Conservation (phyloP, 2,113 vertebrate species). For the Verasper variegatus region DNA sequence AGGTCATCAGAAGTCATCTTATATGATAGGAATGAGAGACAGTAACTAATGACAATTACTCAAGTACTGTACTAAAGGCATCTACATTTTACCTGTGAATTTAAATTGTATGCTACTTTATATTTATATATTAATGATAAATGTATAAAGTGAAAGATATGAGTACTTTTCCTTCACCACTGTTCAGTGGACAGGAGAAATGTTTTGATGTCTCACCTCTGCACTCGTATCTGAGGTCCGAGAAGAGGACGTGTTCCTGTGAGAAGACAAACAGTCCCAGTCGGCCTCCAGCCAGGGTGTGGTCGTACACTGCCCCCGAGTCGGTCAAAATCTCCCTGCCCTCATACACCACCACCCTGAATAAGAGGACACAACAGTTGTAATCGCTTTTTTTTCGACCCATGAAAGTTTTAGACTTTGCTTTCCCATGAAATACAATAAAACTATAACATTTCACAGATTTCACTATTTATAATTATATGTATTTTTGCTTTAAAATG, state of each 20-base stretch:
- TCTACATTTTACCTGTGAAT: too few relatives aligned
- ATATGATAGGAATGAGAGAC: not conserved
- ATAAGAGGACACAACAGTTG: not conserved
- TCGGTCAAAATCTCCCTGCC: slow-evolving; percentile 93
- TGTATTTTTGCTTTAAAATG: too few relatives aligned
- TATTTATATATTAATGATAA: too few relatives aligned
- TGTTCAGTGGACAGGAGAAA: not conserved
- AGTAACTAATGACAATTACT: too few relatives aligned
- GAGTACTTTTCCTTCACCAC: not conserved
- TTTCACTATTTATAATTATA: too few relatives aligned
- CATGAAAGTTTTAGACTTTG: too few relatives aligned
- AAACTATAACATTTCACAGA: too few relatives aligned
- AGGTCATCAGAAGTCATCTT: not conserved
- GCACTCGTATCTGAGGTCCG: slow-evolving; percentile 97
- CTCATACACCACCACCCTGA: slow-evolving; percentile 93
- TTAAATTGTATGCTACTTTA: too few relatives aligned
- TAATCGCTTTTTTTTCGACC: too few relatives aligned
- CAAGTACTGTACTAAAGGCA: too few relatives aligned
- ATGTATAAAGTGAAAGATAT: not conserved
- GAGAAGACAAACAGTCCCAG: slow-evolving; percentile 98
- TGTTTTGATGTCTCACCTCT: slow-evolving; percentile 85
- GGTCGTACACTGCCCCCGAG: slow-evolving; percentile 94
- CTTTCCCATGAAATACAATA: too few relatives aligned
- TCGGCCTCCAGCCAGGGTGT: slow-evolving; percentile 91
- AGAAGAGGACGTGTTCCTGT: slow-evolving; percentile 96